These are phyloP conservation scores for Seriola dumerili DNA, from an alignment of 2,113 vertebrate genomes.

Conservation along the genomic window DNA sequence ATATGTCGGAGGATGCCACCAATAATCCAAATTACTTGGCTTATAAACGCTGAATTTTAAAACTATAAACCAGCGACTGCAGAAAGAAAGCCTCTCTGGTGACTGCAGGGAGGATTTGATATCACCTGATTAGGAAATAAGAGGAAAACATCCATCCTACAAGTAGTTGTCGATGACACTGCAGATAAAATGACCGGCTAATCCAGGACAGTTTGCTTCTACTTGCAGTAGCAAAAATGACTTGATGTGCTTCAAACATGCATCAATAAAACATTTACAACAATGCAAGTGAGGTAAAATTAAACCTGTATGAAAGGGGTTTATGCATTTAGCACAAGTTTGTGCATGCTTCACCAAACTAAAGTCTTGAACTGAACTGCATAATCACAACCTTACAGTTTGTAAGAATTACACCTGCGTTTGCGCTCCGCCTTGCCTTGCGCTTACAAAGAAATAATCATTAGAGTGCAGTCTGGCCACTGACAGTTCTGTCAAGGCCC, in stretches of 20 bases:
- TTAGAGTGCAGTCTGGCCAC: not conserved
- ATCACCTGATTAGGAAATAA: not conserved
- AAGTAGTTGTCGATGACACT: constrained; percentile 2
- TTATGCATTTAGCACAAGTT: not conserved
- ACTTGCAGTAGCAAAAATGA: not conserved
- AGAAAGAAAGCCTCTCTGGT: not conserved
- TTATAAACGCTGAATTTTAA: constrained; percentile 1
- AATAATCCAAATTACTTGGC: not conserved
- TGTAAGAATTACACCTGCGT: not conserved
- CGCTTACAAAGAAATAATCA: not conserved
- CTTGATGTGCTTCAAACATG: not conserved
- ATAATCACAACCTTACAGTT: not conserved
- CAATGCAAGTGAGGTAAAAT: not conserved
- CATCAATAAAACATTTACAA: not conserved
- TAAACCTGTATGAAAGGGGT: not conserved
- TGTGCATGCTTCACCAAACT: not conserved
- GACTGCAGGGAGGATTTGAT: not conserved
- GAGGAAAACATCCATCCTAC: not conserved
- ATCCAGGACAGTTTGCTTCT: not conserved
- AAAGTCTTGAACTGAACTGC: not conserved
- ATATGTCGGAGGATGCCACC: not conserved
- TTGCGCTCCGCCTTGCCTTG: not conserved
- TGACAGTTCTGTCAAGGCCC: constrained; percentile 3
- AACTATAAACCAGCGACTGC: not conserved
- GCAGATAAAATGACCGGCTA: not conserved